phyloP scores from a whole-genome alignment of 2,888 invertebrate genomes.

The Phyllotreta cruciferae region DNA sequence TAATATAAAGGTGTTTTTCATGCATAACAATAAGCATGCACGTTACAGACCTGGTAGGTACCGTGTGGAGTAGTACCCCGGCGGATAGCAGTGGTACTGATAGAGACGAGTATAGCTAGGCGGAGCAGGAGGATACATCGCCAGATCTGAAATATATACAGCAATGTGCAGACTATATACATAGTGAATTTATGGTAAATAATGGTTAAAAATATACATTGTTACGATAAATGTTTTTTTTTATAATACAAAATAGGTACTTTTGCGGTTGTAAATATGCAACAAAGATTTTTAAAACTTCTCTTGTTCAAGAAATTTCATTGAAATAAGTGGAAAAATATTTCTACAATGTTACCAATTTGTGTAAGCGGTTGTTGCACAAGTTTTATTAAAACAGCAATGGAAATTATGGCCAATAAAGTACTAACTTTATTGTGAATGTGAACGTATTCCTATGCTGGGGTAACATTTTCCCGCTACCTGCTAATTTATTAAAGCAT shows the following conservation, averaged over 20 bases:
- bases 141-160: constrained; percentile 66
- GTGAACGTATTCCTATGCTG: not conserved
- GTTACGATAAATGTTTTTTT: not conserved
- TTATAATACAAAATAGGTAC: constrained; percentile 1
- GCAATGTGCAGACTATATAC: constrained; percentile 45
- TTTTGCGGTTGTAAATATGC: too few relatives aligned
- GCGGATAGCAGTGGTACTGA: constrained; percentile 67
- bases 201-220: constrained; percentile 3
- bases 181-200: constrained; percentile 30
- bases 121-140: constrained; percentile 64
- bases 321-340: too few relatives aligned
- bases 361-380: not conserved
- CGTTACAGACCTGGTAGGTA: constrained; percentile 57
- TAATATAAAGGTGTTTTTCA: constrained; percentile 12
- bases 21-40: constrained; percentile 45
- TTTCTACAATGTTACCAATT: too few relatives aligned
- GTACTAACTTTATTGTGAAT: constrained; percentile 10
- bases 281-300: too few relatives aligned
- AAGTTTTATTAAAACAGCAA: constrained; percentile 11
- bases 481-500: not conserved
- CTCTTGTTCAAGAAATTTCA: too few relatives aligned
- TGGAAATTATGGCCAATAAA: constrained; percentile 16
- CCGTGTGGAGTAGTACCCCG: constrained; percentile 56
- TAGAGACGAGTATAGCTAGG: constrained; percentile 69
- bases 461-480: too few relatives aligned